Percentiles rank a stretch among this genome's conserved stretches.
These are phyloP conservation scores for Drosophila lutescens DNA, from an alignment of 2,888 invertebrate species.

Conservation along the genomic window DNA sequence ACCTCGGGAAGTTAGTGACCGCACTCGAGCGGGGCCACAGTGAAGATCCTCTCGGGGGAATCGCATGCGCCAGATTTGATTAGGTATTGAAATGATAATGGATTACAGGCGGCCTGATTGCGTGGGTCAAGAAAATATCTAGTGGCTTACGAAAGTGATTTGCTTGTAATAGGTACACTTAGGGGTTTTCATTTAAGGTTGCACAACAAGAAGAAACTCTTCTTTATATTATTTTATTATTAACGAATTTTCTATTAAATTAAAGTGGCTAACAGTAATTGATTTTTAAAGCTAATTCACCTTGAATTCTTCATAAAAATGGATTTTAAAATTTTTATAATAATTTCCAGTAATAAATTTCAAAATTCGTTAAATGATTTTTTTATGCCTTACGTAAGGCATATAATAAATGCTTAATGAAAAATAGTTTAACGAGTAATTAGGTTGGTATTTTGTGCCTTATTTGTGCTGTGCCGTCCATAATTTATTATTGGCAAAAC, in stretches of 20 bases:
- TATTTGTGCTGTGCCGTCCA: neutral
- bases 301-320: too few relatives aligned
- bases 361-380: too few relatives aligned
- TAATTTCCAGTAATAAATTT: too few relatives aligned
- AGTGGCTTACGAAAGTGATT: neutral
- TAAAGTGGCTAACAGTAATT: too few relatives aligned
- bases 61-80: constrained; percentile 34
- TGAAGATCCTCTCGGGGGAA: constrained; percentile 29
- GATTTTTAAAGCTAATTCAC: too few relatives aligned
- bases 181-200: neutral
- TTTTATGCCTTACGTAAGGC: too few relatives aligned
- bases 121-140: neutral
- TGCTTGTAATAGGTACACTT: neutral
- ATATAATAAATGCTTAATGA: neutral
- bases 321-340: too few relatives aligned
- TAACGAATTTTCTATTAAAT: too few relatives aligned
- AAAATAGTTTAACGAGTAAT: neutral
- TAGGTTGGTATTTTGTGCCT: neutral
- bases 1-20: constrained; percentile 24
- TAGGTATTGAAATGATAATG: constrained; percentile 35
- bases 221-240: too few relatives aligned
- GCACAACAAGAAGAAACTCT: neutral
- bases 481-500: neutral
- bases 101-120: constrained; percentile 5
- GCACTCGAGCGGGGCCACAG: constrained; percentile 35